Percentiles rank a stretch among this genome's conserved stretches.
Conservation (phyloP, 2,113 vertebrate species). For the Seriola quinqueradiata region DNA sequence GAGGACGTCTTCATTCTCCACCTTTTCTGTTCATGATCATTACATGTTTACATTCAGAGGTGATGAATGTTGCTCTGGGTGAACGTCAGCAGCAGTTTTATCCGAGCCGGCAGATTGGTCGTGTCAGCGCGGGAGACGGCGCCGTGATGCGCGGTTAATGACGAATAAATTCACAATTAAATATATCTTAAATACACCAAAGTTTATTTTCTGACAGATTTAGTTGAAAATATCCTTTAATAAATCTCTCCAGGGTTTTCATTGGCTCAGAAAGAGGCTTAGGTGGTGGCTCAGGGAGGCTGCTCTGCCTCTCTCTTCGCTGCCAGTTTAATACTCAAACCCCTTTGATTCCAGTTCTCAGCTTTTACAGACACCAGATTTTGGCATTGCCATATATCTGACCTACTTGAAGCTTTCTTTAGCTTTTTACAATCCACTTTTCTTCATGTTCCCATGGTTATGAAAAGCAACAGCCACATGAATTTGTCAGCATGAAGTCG, state of each 20-base stretch:
- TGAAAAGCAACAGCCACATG: slow-evolving; percentile 37
- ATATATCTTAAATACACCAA: not conserved
- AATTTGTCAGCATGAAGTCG: slow-evolving; percentile 25
- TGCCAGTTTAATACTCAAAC: slow-evolving; percentile 54
- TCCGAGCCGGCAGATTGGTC: not conserved
- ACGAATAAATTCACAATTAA: slow-evolving; percentile 20
- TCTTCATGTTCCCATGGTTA: slow-evolving; percentile 41
- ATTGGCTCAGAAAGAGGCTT: slow-evolving; percentile 54
- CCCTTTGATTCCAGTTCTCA: slow-evolving; percentile 54
- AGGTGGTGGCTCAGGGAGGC: slow-evolving; percentile 46
- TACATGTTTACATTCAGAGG: not conserved
- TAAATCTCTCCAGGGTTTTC: slow-evolving; percentile 29
- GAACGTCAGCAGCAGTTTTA: slow-evolving; percentile 1
- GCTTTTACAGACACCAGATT: slow-evolving; percentile 51
- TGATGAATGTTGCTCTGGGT: slow-evolving; percentile 6
- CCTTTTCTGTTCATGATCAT: too few relatives aligned
- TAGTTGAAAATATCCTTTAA: slow-evolving; percentile 25
- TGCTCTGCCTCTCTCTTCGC: slow-evolving; percentile 39
- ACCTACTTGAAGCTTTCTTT: slow-evolving; percentile 61
- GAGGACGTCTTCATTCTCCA: not conserved
- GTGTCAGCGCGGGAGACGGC: not conserved
- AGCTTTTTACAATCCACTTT: slow-evolving; percentile 45
- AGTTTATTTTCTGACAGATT: slow-evolving; percentile 32
- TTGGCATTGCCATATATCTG: slow-evolving; percentile 51
- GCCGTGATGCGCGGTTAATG: not conserved